phyloP scores from a whole-genome alignment of 2,888 invertebrate species.

The Lacanobia wlatinum region DNA sequence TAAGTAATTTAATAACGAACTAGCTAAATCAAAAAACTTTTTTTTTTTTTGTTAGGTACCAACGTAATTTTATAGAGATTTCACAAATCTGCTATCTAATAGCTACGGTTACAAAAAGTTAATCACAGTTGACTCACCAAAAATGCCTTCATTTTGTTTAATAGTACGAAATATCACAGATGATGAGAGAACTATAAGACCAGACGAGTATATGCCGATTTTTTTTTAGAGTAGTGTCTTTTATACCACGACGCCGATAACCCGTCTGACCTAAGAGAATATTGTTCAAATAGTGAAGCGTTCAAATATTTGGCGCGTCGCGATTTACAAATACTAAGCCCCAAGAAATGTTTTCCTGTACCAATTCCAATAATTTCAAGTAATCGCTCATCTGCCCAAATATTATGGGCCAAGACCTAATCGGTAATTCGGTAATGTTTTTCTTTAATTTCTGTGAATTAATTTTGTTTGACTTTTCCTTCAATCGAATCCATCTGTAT shows the following conservation, averaged over 20 bases:
- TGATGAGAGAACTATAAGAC: constrained; percentile 37
- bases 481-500: background rate
- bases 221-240: constrained; percentile 63
- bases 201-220: constrained; percentile 42
- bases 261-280: constrained; percentile 56
- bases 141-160: constrained; percentile 71
- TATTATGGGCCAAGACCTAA: background rate
- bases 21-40: background rate
- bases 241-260: constrained; percentile 65
- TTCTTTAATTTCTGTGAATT: constrained; percentile 11
- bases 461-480: background rate
- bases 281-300: constrained; percentile 29
- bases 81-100: background rate
- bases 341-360: background rate
- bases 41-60: no score
- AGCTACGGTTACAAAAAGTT: background rate
- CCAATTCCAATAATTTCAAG: background rate
- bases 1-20: background rate
- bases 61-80: background rate
- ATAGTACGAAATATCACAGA: constrained; percentile 50
- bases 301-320: constrained; percentile 1
- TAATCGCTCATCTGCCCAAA: background rate
- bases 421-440: background rate
- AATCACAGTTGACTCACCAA: constrained; percentile 69
- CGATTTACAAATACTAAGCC: constrained; percentile 2